These are phyloP conservation scores for Motacilla alba DNA, from an alignment of 2,113 vertebrate species.

Conservation along the genomic window DNA sequence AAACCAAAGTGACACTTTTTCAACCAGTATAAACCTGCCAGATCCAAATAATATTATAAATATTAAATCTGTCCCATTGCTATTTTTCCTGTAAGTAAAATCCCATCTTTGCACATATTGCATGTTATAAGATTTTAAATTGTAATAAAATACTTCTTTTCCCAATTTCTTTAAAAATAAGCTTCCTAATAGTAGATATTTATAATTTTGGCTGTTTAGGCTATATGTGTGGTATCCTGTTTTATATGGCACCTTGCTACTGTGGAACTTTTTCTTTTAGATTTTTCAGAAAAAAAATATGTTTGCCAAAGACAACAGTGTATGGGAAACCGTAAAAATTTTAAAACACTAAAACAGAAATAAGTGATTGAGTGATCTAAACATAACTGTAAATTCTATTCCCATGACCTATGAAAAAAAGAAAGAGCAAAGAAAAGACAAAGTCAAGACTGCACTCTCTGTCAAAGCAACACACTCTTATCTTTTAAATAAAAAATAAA, in stretches of 20 bases:
- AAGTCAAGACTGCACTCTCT: background rate
- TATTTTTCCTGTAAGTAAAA: conserved; percentile 13
- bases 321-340: conserved; percentile 69
- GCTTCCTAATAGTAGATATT: conserved; percentile 60
- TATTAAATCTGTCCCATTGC: conserved; percentile 22
- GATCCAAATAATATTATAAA: background rate
- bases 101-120: conserved; percentile 37
- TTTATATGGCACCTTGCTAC: conserved; percentile 75
- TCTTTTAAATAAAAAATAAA: conserved; percentile 18
- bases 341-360: conserved; percentile 68
- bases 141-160: conserved; percentile 50
- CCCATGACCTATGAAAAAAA: conserved; percentile 59
- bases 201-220: conserved; percentile 64
- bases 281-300: conserved; percentile 46
- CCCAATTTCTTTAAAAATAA: conserved; percentile 59
- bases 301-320: conserved; percentile 70
- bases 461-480: background rate
- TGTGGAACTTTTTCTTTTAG: conserved; percentile 50
- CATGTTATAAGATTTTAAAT: conserved; percentile 42
- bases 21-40: background rate
- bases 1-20: conserved; percentile 19
- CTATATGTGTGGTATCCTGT: conserved; percentile 74
- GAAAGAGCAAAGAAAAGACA: background rate
- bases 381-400: conserved; percentile 61
- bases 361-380: conserved; percentile 67